Conservation (phyloP, 2,113 vertebrate species). For the human (Homo sapiens) region DNA sequence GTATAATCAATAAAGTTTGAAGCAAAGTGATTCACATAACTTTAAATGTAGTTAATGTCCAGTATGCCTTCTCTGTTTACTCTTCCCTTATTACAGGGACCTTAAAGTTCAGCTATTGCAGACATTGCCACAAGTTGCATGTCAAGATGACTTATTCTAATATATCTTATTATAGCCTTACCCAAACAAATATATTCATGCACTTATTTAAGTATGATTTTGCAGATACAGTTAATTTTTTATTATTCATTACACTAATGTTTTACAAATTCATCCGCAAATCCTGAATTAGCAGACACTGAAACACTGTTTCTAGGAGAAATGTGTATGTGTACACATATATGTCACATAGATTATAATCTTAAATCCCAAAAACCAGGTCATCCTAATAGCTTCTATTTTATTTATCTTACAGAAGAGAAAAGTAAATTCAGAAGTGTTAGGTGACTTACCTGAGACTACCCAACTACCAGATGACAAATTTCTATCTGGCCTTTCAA, state of each 20-base stretch:
- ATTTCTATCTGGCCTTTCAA: neutral
- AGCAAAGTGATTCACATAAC: neutral
- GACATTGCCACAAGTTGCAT: neutral
- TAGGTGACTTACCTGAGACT: neutral
- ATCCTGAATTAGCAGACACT: neutral
- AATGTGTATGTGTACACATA: neutral
- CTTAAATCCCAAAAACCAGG: neutral
- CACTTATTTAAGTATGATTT: neutral
- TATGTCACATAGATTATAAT: neutral
- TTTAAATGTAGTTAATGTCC: no score
- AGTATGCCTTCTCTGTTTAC: neutral
- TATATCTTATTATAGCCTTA: neutral
- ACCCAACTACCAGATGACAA: neutral
- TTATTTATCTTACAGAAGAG: neutral
- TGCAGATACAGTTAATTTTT: neutral
- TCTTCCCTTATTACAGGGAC: neutral
- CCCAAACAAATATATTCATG: neutral
- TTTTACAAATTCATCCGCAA: neutral
- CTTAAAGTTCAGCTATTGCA: neutral
- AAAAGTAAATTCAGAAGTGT: neutral
- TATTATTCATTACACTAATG: neutral
- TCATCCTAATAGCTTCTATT: neutral
- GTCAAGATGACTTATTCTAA: neutral
- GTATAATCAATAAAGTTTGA: neutral
- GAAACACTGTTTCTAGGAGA: neutral